A percentile compares a stretch with the other conserved stretches of the same genome.
Evolutionary conservation across 2,888 invertebrate genomes (phyloP).

Genomic region (Aspidapion aeneum): DNA sequence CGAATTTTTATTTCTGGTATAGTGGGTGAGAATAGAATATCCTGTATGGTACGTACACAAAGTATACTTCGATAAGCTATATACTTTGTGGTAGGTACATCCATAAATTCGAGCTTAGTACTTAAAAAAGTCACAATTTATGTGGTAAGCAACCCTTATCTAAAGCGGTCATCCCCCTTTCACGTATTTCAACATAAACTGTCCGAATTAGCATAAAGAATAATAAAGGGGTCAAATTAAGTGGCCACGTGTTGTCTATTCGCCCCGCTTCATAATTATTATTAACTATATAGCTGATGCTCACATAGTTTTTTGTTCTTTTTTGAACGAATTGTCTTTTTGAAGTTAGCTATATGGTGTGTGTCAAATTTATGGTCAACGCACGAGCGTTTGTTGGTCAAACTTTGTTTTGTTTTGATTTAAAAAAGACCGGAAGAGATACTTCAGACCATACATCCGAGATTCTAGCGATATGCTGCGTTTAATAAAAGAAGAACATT

Average conservation of each 20-base stretch:
- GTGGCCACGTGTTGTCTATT: constrained; percentile 10
- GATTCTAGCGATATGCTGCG: too few species aligned
- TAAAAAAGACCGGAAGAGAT: neutral
- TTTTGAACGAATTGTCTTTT: neutral
- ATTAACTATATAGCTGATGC: too few species aligned
- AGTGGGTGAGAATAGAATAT: too few species aligned
- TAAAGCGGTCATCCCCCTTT: neutral
- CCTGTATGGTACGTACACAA: too few species aligned
- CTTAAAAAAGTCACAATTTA: neutral
- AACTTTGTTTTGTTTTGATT: neutral
- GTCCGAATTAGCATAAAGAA: constrained; percentile 13
- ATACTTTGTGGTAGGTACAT: neutral
- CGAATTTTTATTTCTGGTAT: too few species aligned
- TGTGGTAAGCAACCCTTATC: neutral
- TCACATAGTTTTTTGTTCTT: neutral
- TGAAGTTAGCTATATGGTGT: neutral
- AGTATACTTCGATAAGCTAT: too few species aligned
- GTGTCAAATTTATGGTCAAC: neutral
- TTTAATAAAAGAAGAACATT: too few species aligned
- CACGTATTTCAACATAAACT: neutral
- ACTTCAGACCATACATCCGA: too few species aligned
- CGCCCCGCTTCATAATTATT: neutral
- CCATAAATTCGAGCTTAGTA: neutral
- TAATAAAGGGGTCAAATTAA: constrained; percentile 16
- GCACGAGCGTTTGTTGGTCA: neutral